Base-by-base conservation (phyloP, 2,888 invertebrate species). In the Pecten maximus region DNA sequence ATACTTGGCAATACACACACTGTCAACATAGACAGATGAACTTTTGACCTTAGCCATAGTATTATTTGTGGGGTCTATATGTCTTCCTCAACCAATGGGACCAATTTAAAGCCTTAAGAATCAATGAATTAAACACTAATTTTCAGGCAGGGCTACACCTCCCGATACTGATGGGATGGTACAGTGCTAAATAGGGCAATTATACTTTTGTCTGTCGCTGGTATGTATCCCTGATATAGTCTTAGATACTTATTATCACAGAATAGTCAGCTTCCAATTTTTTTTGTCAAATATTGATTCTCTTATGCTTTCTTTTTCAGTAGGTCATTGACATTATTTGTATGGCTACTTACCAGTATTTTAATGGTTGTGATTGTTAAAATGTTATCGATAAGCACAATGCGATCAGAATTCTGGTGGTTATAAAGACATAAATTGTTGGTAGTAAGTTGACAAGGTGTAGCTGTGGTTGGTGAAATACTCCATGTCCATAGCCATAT, bases 21-120 rank as follows among this genome's bases (percentile, higher is more conserved):
- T 8, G 35, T 74, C 10, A 0, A 8, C 3, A 35, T 23, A 74
- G 74, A 74, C 74, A 28, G 10, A 74, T 74, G 74, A 74, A 74
- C 74, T 74, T 74, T 35, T 74, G 74, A 74, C 74, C 74, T 74
- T 74, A 12, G 15, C 35, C 60, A 60, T 60, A 60, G 28, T 74
- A 8, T 60, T 16, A 60, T n/a, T 74, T 0, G 12, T 0, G 28
- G 28, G 74, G 35, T 74, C 35, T 74, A 44, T n/a, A n/a, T 54
- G 54, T 54, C 54, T 54, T 74, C 23, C 74, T 35, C 35, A 6
- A 28, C 0, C 15, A 35, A 74, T 74, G 74, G 74, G 74, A 10
- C 74, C 74, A 74, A 35, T 60, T 60, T 60, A 60, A 60, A 23
- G 23, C 23, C 0, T n/a, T n/a, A 60, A 23, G 60, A n/a, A 60